These are phyloP conservation scores for Heliconius melpomene DNA, from an alignment of 1,140 invertebrate species.

Conservation along the genomic window DNA sequence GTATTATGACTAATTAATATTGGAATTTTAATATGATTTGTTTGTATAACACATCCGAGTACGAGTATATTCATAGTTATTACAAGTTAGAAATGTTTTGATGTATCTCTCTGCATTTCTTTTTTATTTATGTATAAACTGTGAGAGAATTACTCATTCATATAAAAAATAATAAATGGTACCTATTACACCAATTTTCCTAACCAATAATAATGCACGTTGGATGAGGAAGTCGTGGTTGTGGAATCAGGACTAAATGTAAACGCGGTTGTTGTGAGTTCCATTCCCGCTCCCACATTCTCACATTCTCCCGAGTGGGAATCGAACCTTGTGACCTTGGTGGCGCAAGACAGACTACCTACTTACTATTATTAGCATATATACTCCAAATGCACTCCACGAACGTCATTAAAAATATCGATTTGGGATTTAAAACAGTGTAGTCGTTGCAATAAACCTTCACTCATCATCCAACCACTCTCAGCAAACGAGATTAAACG, in stretches of 20 bases:
- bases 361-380: too few relatives aligned
- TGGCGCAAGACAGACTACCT: too few relatives aligned
- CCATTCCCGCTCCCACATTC: too few relatives aligned
- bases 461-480: conserved; percentile 1
- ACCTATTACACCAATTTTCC: too few relatives aligned
- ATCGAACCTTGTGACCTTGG: not conserved
- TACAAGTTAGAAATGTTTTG: not conserved
- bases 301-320: not conserved
- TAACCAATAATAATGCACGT: too few relatives aligned
- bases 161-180: too few relatives aligned
- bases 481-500: conserved; percentile 12
- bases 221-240: too few relatives aligned
- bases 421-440: conserved; percentile 1
- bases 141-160: too few relatives aligned
- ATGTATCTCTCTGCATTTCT: not conserved
- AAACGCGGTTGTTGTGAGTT: too few relatives aligned
- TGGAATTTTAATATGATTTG: not conserved
- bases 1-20: conserved; percentile 1
- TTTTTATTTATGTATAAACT: not conserved
- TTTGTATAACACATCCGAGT: not conserved
- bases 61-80: not conserved
- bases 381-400: not conserved
- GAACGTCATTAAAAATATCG: not conserved
- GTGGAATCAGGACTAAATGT: too few relatives aligned
- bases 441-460: not conserved